These are phyloP conservation scores for Pomatostomus ruficeps DNA, from an alignment of 2,113 vertebrate genomes.

Conservation along the genomic window DNA sequence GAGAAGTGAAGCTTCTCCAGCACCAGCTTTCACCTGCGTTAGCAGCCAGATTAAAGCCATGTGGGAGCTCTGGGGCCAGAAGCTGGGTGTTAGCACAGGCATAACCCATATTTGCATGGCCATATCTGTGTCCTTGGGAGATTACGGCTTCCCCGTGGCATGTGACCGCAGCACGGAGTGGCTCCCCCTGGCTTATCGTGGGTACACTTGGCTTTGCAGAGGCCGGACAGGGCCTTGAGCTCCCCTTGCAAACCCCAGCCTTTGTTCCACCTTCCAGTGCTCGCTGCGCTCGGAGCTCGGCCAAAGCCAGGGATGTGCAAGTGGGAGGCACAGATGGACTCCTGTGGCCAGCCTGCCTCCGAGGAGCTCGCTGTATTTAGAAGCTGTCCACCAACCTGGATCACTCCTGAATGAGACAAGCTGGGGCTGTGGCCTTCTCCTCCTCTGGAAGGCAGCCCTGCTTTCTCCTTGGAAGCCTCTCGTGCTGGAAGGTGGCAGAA, in stretches of 20 bases:
- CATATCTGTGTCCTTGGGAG: slow-evolving; percentile 38
- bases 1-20: neutral
- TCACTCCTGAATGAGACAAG: neutral
- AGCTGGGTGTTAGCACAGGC: neutral
- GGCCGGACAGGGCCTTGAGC: neutral
- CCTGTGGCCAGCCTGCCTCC: neutral
- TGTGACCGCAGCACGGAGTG: neutral
- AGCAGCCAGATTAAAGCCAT: neutral
- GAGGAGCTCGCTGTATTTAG: neutral
- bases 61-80: neutral
- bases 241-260: neutral
- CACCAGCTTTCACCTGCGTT: neutral
- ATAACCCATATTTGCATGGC: neutral
- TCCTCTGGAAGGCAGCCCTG: neutral
- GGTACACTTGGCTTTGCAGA: neutral
- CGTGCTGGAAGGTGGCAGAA: neutral
- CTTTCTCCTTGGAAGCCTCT: neutral
- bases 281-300: neutral
- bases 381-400: neutral
- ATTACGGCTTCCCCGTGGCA: neutral
- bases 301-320: neutral
- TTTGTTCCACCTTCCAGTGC: neutral
- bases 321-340: neutral
- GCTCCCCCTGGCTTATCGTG: neutral
- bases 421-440: neutral